Base-by-base conservation (phyloP, 2,113 vertebrate species). In the Phoenicopterus ruber region DNA sequence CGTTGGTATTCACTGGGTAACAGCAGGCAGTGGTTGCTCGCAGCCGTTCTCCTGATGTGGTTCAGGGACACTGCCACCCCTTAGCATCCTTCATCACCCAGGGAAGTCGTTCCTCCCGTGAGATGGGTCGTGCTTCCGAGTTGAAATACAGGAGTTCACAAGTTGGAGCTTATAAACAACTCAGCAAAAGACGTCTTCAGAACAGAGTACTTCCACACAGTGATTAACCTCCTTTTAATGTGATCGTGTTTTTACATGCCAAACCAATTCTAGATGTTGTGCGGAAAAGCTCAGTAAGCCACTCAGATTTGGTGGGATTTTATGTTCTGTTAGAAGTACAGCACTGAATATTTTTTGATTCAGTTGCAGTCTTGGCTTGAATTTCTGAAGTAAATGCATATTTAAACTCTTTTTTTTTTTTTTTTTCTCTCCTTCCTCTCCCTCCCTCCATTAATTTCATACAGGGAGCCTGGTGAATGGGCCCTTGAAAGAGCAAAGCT, bases 381-480 rank as follows among this genome's bases (percentile, higher is more conserved):
- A 76, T 92, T 90, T 92, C 42, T 86, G 55, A 85, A 73, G 32
- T 49, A 82, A 95, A 73, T 67, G 13, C 49, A 8, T 82, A 61
- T 94, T 95, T 93, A 80, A 93, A 72, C 25, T 62, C 44, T 17
- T 29, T 24, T 74, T 86, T 72, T 93, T 36, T 24, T 44, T 17
- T 36, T n/a, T 83, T 90, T 76, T 93, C 29, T 84, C 20, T 28
- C 11, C 20, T 63, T 13, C 17, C 8, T 55, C 34, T 11, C 0
- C 81, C 44, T 85, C 24, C 40, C 6, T 40, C 31, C 36, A 13
- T 71, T 63, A 47, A 66, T 95, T 97, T 95, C 74, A 57, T 95
- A 32, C 92, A 99, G 99, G 96, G 99, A 99, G 93, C 99, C 99
- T 52, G 99, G 99, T 19, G 98, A 98, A 34, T 99, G 99, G 99